Base-by-base conservation (phyloP, 2,888 invertebrate species). In the Cephus nigrinus region DNA sequence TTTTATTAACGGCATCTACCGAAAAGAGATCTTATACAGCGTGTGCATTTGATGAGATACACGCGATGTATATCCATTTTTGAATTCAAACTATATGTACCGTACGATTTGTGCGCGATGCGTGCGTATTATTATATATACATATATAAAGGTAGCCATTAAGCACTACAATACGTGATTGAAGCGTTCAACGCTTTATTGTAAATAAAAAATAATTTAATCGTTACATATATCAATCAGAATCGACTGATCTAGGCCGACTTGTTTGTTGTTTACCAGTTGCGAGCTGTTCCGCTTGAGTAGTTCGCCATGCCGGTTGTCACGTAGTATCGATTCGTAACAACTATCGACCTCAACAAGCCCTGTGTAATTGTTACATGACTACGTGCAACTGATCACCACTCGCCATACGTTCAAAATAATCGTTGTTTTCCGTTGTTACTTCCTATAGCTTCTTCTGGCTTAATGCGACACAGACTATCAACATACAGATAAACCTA, bases 141-240 rank as follows among this genome's bases (percentile, higher is more conserved):
- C 40, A 40, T 40, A 40, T 40, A 40, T 40, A 40, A 40, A 15
- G 40, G 15, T 40, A 15, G 40, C 15, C 15, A 40, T 2, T 40
- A 40, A 40, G 40, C 40, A 40, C 40, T 69, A 69, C 12, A 69
- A 69, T 12, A 69, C 69, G 69, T 69, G 32, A 69, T 69, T 69
- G 69, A 32, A 69, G 69, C 69, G 69, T 69, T 69, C 69, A 30
- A 30, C 69, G 69, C 76, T 80, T 40, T 77, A 76, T 83, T 86
- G 86, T 86, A 86, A 85, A 86, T 86, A 86, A 86, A 86, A 35
- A 23, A 75, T 76, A 76, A 76, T 74, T 79, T 76, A 77, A 77
- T 69, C 31, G 30, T 69, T 69, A 69, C 4, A 32, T 40, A 40
- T 40, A 15, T 40, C 15, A 40, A 15, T 40, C 40, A 40, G 15